Evolutionary conservation across 2,113 vertebrate genomes (phyloP), one percentile per base, ranked within the genome.

Genomic region (Cebidichthys violaceus): DNA sequence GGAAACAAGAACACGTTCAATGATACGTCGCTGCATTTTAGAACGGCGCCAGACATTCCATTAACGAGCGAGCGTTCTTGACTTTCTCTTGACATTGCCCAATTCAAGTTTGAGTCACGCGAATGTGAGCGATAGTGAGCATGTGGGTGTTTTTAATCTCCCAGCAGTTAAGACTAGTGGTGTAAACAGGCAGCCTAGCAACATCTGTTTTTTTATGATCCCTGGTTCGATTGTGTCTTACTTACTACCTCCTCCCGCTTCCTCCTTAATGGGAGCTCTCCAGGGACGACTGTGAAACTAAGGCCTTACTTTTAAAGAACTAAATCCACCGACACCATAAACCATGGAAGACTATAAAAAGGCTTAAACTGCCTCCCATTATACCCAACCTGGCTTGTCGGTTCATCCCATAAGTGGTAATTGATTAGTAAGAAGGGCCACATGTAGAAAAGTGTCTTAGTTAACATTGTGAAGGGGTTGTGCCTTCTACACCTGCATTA

Each of bases 51-150:
- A 87, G 76, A 84, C 70, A 57, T 43, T 81, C 66, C 75, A 90
- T 92, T 90, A 82, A 83, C 4, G 72, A 82, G 86, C 85, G 86
- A 84, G 79, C 62, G 74, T 83, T 89, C 77, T 86, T 91, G 79
- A 91, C 90, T 90, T 92, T 91, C 78, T 83, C 88, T 81, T 85
- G 84, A 92, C 90, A 88, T 92, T 91, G 85, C 29, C 69, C 80
- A 73, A 67, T 86, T 79, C 85, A 74, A 86, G 43, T 86, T 76
- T 86, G 86, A 88, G 61, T 77, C 83, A 82, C 33, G 47, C 60
- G 70, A 81, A 81, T 88, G 84, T 70, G 77, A 88, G 80, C 54
- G 60, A 81, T 77, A 82, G 77, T 68, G 73, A 83, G 80, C n/a
- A 33, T 64, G 61, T 81, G 79, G 79, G 82, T 61, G 86, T 79